Evolutionary conservation across 1,140 invertebrate species (phyloP), one percentile per base, ranked within the genome.

Genomic region (Cyphomyrmex costatus): DNA sequence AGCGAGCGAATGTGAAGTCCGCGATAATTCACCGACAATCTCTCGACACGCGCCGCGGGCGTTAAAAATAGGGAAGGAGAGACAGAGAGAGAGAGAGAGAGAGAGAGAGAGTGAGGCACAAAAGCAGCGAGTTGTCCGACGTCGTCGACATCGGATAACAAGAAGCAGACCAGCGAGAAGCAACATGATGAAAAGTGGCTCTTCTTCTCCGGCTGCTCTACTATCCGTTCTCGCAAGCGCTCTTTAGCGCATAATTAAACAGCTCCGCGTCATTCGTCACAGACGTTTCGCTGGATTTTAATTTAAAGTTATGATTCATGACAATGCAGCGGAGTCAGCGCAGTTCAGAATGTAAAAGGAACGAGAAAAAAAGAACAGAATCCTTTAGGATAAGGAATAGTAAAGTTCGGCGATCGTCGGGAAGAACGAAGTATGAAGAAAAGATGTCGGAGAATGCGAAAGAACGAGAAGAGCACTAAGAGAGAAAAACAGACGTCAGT

Each of bases 61-160:
- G 85, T 90, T 90, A 90, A 90, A 90, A 90, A 90, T 90, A 90
- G 73, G 78, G 36, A 76, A 84, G 36, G 10, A 83, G 21, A 58
- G 51, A 89, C 2, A 86, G 85, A 76, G 7, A 3, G 10, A 42
- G 36, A 42, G 36, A 42, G 36, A 42, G 36, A 90, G 73, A 68
- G 36, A 79, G 80, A 27, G 10, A 83, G 36, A 58, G 46, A 88
- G 8, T 83, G 83, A 76, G 36, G 42, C 33, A 88, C 14, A 42
- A 49, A 19, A 33, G 33, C 76, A 30, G 42, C 10, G 49, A 74
- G 79, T 85, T 87, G 77, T 90, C 82, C 60, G 80, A 88, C 89
- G 87, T 56, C 49, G 88, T 36, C 58, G 77, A 63, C 83, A 42
- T 87, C 85, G 79, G 56, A 63, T 84, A 89, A 84, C 88, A 83